Evolutionary conservation across 2,113 vertebrate genomes (phyloP).

Genomic region (Leucopsar rothschildi): DNA sequence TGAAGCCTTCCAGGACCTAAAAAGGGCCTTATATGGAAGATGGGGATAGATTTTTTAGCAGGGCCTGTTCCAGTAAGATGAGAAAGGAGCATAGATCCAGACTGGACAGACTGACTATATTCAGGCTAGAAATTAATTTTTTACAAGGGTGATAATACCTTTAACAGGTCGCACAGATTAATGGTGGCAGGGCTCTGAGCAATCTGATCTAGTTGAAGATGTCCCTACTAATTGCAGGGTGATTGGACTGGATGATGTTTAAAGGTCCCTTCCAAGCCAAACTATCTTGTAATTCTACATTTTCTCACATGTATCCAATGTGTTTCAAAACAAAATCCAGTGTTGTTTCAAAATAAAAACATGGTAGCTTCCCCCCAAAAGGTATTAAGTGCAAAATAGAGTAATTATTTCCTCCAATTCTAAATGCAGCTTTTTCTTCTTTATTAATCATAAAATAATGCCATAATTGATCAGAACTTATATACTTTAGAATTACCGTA

Average conservation of each 20-base stretch:
- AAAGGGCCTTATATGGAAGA: background rate
- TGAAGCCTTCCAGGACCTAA: background rate
- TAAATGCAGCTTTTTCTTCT: background rate
- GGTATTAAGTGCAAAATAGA: background rate
- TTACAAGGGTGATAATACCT: background rate
- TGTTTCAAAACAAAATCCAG: background rate
- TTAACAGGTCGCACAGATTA: background rate
- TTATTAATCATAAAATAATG: background rate
- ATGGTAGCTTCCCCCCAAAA: background rate
- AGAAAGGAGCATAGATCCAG: background rate
- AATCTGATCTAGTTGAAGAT: background rate
- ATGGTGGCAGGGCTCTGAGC: background rate
- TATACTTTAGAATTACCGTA: background rate
- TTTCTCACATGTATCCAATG: background rate
- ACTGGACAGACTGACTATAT: background rate
- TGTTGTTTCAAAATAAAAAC: background rate
- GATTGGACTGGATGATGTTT: too few relatives aligned
- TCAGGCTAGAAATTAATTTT: fast-evolving
- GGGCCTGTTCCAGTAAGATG: background rate
- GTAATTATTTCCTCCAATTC: background rate
- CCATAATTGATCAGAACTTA: background rate
- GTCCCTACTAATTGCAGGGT: background rate
- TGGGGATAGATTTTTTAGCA: background rate
- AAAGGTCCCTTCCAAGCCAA: background rate
- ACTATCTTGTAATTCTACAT: background rate